A percentile compares a stretch with the other conserved stretches of the same genome.
These are phyloP conservation scores for Amphiduros pacificus DNA, from an alignment of 2,888 invertebrate species.

Conservation along the genomic window DNA sequence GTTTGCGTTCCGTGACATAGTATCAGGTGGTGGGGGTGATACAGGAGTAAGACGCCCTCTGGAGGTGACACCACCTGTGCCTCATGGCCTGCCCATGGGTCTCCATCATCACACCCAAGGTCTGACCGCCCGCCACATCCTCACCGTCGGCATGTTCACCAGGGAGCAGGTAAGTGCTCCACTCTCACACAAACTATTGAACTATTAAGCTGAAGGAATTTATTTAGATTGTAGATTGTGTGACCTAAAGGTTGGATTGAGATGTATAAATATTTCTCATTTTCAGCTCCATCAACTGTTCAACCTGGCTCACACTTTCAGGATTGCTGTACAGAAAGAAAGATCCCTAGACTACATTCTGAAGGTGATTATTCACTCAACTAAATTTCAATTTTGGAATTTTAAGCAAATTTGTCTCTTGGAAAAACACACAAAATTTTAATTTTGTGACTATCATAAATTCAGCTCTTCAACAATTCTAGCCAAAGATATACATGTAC, in stretches of 20 bases:
- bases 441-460: too few relatives aligned
- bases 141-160: slow-evolving; percentile 82
- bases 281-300: slow-evolving; percentile 82
- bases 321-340: slow-evolving; percentile 80
- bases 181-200: neutral
- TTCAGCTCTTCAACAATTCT: too few relatives aligned
- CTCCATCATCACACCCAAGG: slow-evolving; percentile 55
- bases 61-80: slow-evolving; percentile 22
- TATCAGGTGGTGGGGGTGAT: neutral
- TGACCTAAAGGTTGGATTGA: neutral
- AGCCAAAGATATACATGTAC: too few relatives aligned
- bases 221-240: neutral
- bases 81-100: slow-evolving; percentile 9
- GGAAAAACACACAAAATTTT: too few relatives aligned
- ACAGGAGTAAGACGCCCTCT: neutral
- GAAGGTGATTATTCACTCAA: too few relatives aligned
- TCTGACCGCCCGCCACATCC: slow-evolving; percentile 71
- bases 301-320: slow-evolving; percentile 84
- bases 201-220: neutral
- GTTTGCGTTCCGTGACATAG: neutral
- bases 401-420: too few relatives aligned
- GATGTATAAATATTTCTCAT: neutral
- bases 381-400: too few relatives aligned
- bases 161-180: slow-evolving; percentile 68
- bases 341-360: slow-evolving; percentile 82